phyloP scores from a whole-genome alignment of 1,140 invertebrate species.

The Babylonia areolata region DNA sequence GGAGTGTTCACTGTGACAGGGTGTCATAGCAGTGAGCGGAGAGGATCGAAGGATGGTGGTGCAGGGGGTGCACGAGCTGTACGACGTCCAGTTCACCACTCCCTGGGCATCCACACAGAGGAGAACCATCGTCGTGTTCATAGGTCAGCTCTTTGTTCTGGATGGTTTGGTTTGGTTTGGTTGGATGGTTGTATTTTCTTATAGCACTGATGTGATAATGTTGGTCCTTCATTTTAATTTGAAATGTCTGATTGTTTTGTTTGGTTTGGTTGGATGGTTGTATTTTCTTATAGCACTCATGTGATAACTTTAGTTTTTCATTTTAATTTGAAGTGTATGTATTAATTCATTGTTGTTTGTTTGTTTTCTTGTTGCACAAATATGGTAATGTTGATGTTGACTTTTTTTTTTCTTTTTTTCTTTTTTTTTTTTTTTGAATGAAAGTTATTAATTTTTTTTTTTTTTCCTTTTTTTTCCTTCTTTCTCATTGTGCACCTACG shows the following conservation, averaged over 20 bases:
- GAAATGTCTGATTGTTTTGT: neutral
- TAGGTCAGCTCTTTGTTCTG: conserved; percentile 66
- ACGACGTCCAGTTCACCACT: conserved; percentile 66
- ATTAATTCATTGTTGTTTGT: neutral
- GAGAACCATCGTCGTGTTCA: conserved; percentile 66
- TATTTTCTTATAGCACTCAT: neutral
- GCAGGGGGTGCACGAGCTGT: conserved; percentile 72
- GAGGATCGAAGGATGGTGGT: conserved; percentile 58
- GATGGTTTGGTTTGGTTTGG: neutral
- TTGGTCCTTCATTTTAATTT: neutral
- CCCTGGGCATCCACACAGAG: conserved; percentile 52
- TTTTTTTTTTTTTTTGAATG: too few species aligned
- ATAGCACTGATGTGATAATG: neutral
- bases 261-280: too few species aligned
- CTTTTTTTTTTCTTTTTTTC: too few species aligned
- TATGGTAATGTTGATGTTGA: too few species aligned
- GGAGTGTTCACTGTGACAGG: conserved; percentile 51
- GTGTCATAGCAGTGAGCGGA: conserved; percentile 59
- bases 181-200: neutral
- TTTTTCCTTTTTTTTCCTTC: too few species aligned
- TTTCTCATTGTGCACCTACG: too few species aligned
- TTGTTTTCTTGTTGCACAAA: too few species aligned
- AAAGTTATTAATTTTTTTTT: too few species aligned
- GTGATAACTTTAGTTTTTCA: neutral
- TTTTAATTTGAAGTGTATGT: neutral